These are phyloP conservation scores for Glaucomys volans DNA, from an alignment of 2,113 vertebrate species.

Conservation along the genomic window DNA sequence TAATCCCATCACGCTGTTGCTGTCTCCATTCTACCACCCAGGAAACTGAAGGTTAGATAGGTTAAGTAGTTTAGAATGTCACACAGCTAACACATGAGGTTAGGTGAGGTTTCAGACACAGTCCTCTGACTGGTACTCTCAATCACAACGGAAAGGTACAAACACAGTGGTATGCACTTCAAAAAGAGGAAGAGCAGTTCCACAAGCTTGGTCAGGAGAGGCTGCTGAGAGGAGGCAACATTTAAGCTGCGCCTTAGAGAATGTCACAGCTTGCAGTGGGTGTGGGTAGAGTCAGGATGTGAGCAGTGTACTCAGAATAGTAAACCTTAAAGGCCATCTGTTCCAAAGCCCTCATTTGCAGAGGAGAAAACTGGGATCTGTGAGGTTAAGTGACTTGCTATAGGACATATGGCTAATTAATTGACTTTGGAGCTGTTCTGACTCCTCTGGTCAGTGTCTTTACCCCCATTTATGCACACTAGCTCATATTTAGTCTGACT, in stretches of 20 bases:
- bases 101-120: slow-evolving; percentile 37
- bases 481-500: slow-evolving; percentile 25
- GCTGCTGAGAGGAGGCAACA: not conserved
- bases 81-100: not conserved
- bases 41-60: not conserved
- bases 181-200: not conserved
- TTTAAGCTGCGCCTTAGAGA: not conserved
- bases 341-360: slow-evolving; percentile 60
- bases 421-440: slow-evolving; percentile 15
- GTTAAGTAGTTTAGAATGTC: not conserved
- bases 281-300: slow-evolving; percentile 18
- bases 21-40: not conserved
- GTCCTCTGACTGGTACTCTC: not conserved
- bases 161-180: not conserved
- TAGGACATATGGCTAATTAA: slow-evolving; percentile 72
- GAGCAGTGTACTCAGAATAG: slow-evolving; percentile 17
- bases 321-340: slow-evolving; percentile 60
- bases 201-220: not conserved
- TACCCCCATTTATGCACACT: not conserved
- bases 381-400: slow-evolving; percentile 59
- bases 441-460: not conserved
- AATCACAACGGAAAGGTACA: not conserved
- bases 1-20: not conserved
- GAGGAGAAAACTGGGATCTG: slow-evolving; percentile 46
- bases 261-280: not conserved